Conservation (phyloP, 2,113 vertebrate species). For the Indicator indicator region DNA sequence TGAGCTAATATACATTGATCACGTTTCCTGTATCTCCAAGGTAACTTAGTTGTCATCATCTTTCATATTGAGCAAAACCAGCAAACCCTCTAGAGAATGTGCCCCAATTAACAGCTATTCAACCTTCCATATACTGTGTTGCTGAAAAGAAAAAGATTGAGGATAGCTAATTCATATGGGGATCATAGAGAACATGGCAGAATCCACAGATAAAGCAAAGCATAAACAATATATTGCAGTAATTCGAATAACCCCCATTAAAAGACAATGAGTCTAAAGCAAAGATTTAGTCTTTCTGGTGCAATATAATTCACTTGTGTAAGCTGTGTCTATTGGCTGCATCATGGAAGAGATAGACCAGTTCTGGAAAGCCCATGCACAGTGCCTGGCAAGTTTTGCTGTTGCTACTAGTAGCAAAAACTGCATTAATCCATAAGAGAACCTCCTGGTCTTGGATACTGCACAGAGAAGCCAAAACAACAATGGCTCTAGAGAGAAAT, state of each 20-base stretch:
- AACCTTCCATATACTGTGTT: not conserved
- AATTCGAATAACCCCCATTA: not conserved
- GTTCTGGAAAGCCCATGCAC: not conserved
- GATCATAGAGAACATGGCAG: not conserved
- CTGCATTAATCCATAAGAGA: not conserved
- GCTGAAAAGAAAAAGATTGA: not conserved
- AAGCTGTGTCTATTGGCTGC: not conserved
- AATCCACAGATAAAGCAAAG: not conserved
- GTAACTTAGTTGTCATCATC: constrained; percentile 6
- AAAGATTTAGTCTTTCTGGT: not conserved
- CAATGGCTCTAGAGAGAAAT: not conserved
- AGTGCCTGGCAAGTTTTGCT: not conserved
- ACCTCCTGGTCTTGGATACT: not conserved
- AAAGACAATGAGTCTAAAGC: not conserved
- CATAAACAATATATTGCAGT: not conserved
- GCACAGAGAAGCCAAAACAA: not conserved
- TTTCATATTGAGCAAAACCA: not conserved
- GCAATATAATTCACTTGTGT: not conserved
- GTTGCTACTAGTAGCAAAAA: not conserved
- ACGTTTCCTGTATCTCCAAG: not conserved
- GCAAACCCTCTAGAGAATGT: not conserved
- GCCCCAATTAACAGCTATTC: constrained; percentile 8
- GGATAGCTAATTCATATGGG: not conserved
- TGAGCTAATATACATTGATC: not conserved
- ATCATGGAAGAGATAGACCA: not conserved